phyloP scores from a whole-genome alignment of 2,113 vertebrate genomes.

The Lethenteron reissneri region DNA sequence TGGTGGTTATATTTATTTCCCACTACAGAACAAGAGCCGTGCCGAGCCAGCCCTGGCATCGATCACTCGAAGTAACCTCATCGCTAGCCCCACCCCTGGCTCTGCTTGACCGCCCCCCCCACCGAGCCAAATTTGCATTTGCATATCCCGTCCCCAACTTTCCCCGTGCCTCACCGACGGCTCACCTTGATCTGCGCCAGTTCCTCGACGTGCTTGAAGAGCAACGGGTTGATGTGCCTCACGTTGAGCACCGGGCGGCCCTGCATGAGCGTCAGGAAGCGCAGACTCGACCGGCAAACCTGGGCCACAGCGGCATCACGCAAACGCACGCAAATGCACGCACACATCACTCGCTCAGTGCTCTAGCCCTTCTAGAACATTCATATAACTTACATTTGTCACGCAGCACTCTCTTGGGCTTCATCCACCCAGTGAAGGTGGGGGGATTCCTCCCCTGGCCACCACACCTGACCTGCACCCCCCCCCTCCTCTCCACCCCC shows the following conservation, averaged over 20 bases:
- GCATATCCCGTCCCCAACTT: neutral
- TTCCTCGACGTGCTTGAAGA: slow-evolving; percentile 94
- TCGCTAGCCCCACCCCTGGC: neutral
- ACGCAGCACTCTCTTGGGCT: no score
- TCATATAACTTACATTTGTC: no score
- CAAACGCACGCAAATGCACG: no score
- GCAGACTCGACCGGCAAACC: slow-evolving; percentile 80
- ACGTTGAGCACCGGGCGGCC: slow-evolving; percentile 62
- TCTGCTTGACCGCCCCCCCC: neutral
- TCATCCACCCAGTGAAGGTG: no score
- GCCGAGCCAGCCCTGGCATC: no score
- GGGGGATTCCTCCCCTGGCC: neutral
- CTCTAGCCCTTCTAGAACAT: no score
- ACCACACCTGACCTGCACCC: neutral
- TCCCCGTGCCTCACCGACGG: neutral
- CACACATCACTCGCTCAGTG: neutral
- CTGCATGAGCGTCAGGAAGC: slow-evolving; percentile 76
- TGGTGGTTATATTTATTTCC: no score
- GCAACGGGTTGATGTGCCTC: slow-evolving; percentile 72
- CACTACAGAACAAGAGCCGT: no score
- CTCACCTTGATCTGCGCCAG: slow-evolving; percentile 84
- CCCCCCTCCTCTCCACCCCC: neutral
- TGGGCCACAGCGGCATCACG: slow-evolving; percentile 14
- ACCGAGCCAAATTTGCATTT: neutral
- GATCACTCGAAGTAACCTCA: no score